These are phyloP conservation scores for Pentamera pediparva DNA, from an alignment of 53 echinoderm and acorn worm genomes.

Conservation along the genomic window DNA sequence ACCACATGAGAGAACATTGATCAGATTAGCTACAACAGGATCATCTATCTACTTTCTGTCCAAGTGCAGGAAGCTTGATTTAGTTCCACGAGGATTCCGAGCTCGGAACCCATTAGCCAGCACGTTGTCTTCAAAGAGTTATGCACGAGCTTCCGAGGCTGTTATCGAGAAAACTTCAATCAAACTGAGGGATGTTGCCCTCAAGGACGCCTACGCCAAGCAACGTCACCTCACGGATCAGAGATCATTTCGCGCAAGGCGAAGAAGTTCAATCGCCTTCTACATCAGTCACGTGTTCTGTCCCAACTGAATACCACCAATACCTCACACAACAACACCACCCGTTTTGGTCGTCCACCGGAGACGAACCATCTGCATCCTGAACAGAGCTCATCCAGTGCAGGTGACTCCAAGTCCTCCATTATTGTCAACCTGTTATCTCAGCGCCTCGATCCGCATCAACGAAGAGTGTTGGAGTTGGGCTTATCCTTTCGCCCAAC, in stretches of 20 bases:
- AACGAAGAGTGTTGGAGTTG: not conserved
- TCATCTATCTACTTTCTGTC: too few species aligned
- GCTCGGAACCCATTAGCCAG: not conserved
- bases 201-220: conserved; percentile 1
- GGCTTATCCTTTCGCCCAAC: conserved; percentile 1
- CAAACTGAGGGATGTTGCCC: not conserved
- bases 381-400: too few species aligned
- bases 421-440: not conserved
- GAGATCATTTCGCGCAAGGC: too few species aligned
- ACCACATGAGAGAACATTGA: too few species aligned
- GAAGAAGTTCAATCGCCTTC: too few species aligned
- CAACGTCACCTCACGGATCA: not conserved
- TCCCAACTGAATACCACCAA: too few species aligned
- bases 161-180: not conserved
- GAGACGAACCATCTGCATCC: too few species aligned
- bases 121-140: not conserved
- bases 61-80: not conserved
- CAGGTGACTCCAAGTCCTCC: not conserved
- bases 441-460: not conserved
- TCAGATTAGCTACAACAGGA: too few species aligned
- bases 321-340: too few species aligned
- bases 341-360: too few species aligned
- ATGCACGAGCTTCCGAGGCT: not conserved
- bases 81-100: not conserved
- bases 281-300: too few species aligned